A percentile compares a stretch with the other conserved stretches of the same genome.
These are phyloP conservation scores for Rhineura floridana DNA, from an alignment of 2,113 vertebrate genomes.

Conservation along the genomic window DNA sequence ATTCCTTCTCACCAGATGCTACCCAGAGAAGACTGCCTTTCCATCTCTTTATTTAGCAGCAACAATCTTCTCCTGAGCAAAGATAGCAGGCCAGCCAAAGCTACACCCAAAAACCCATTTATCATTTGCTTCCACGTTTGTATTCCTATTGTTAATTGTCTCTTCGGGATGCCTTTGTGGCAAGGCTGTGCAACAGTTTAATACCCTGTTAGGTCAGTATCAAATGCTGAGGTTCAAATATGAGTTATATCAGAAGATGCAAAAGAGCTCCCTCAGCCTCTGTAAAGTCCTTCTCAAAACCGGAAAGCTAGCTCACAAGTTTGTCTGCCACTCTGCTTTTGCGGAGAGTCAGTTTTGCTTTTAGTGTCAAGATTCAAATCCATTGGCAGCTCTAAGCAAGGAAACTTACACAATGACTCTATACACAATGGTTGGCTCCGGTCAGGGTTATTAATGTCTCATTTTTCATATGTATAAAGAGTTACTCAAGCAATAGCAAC, in stretches of 20 bases:
- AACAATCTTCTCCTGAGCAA: constrained; percentile 67
- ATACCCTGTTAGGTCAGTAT: constrained; percentile 14
- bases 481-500: constrained; percentile 9
- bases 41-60: constrained; percentile 68
- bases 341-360: not conserved
- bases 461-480: constrained; percentile 58
- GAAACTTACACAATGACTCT: not conserved
- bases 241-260: accelerated
- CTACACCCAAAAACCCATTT: constrained; percentile 62
- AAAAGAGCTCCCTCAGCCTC: not conserved
- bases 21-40: constrained; percentile 17
- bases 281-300: accelerated
- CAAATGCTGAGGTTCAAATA: constrained; percentile 44
- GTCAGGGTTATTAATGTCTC: constrained; percentile 44
- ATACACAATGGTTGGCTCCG: constrained; percentile 32
- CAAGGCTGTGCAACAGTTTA: constrained; percentile 56
- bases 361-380: accelerated
- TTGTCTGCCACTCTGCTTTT: accelerated
- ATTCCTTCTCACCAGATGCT: constrained; percentile 55
- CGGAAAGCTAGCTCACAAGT: not conserved
- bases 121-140: constrained; percentile 64
- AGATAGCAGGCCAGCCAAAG: constrained; percentile 52
- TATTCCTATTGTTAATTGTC: constrained; percentile 72
- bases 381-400: not conserved
- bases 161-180: constrained; percentile 57